Conservation (phyloP, 2,113 vertebrate genomes). For the Cyprinus carpio region DNA sequence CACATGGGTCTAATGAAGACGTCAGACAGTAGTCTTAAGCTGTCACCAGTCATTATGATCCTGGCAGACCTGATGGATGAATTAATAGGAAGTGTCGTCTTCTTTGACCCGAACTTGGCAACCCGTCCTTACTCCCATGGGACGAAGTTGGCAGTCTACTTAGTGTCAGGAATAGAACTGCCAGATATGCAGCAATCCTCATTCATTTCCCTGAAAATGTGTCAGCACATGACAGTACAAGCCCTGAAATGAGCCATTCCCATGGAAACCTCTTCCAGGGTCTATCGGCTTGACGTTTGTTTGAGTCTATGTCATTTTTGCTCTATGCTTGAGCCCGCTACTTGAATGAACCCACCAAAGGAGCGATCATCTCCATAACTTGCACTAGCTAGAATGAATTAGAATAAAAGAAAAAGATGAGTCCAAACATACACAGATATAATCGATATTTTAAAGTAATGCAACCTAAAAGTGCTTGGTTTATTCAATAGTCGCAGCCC, state of each 20-base stretch:
- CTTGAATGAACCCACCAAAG: constrained; percentile 49
- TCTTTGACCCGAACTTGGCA: constrained; percentile 54
- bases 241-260: constrained; percentile 31
- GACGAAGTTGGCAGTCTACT: constrained; percentile 27
- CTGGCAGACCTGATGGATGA: constrained; percentile 45
- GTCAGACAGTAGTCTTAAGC: neutral
- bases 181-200: constrained; percentile 27
- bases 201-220: constrained; percentile 28
- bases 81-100: constrained; percentile 54
- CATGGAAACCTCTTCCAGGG: constrained; percentile 44
- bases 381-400: constrained; percentile 48
- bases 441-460: neutral
- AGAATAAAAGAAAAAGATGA: neutral
- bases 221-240: constrained; percentile 37
- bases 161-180: constrained; percentile 42
- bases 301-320: constrained; percentile 51
- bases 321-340: constrained; percentile 45
- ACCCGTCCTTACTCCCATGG: constrained; percentile 14
- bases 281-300: constrained; percentile 47
- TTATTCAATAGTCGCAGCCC: no score
- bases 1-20: constrained; percentile 30
- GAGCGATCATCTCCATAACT: constrained; percentile 53
- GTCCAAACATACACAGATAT: neutral
- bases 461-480: no score
- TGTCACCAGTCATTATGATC: neutral